Evolutionary conservation across 2,797 vertebrate species (phyloP), one percentile per base, ranked within the genome.

Genomic region (Zalophus californianus): DNA sequence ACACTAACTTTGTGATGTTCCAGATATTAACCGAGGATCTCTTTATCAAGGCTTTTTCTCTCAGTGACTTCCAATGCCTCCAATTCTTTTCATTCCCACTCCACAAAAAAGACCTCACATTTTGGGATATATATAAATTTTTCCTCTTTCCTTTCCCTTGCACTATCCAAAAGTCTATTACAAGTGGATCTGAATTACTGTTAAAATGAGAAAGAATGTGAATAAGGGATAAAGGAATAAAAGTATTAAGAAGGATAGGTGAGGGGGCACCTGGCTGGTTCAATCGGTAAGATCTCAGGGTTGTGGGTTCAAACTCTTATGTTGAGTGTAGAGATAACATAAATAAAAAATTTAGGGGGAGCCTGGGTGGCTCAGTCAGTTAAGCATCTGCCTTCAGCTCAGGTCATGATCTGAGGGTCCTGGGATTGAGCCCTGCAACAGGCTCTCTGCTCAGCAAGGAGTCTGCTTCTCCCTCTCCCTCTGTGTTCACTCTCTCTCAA

Each of bases 91-190:
- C 95, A 75, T 93, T 78, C 80, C 3, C 3, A 44, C 3, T 4
- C 25, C 14, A 95, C 75, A 82, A 95, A 38, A 86, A 52, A 52
- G 50, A 52, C 50, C 50, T 52, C 52, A 98, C 86, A 97, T 96
- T 62, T 90, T 88, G 97, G 95, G 79, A 93, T 95, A 93, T 92
- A 66, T 92, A 90, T 25, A 41, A 96, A 95, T 56, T 89, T 60
- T 97, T 98, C 77, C 41, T 86, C 56, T 85, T 85, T 54, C 54
- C 32, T 75, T 75, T 58, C n/a, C 66, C 58, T 86, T 60, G 66
- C 50, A 4, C 64, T 60, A 88, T 35, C 41, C 60, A 75, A 82
- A 60, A 82, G 56, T 75, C 23, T 68, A 7, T 48, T 10, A 66
- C 27, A 54, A 15, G 9, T 38, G 27, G 62, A 41, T 70, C 50